Base-by-base conservation (phyloP, 1,140 invertebrate genomes). In the Drosophila arawakana region DNA sequence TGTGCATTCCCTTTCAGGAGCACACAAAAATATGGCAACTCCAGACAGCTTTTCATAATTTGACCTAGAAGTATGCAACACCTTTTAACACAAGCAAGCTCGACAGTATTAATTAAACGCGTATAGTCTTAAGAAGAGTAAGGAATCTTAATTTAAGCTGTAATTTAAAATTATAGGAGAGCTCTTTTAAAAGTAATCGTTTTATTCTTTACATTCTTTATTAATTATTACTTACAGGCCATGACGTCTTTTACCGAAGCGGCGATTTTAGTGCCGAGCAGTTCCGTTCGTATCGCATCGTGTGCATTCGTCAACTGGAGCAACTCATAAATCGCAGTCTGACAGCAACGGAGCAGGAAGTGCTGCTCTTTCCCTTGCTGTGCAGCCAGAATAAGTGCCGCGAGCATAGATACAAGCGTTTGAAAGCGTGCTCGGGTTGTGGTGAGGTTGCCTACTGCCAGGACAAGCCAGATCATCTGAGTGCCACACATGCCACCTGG, bases 291-390 rank as follows among this genome's bases (percentile, higher is more conserved):
- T 93, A 95, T 13, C 91, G 95, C 13, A 93, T 95, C 83, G 93
- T 95, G 59, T 92, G 94, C 74, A 94, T 96, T 41, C 92, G 94
- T 0, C 93, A 94, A 2, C 93, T 95, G 52, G 94, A 95, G 76
- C 93, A 94, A 47, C 91, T 93, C 2, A 82, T 96, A 3, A 93
- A 94, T 43, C 93, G 95, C 39, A 81, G 90, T 6, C 77, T 96
- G 21, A 92, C 94, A 9, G 93, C 95, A 0, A 95, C 94, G 92
- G 95, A 96, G 78, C 94, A 94, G 58, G 96, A 96, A 77, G 94
- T 95, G 0, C 81, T 96, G 4, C 89, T 96, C 2, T 96, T 95
- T 79, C 95, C 95, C 0, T 93, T 94, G 21, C 92, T 95, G 2
- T 96, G 96, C 78, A 82, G 91, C 4, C 89, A 93, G 46, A 73